Base-by-base conservation (phyloP, 2,888 invertebrate species). In the Cephus pulcher region DNA sequence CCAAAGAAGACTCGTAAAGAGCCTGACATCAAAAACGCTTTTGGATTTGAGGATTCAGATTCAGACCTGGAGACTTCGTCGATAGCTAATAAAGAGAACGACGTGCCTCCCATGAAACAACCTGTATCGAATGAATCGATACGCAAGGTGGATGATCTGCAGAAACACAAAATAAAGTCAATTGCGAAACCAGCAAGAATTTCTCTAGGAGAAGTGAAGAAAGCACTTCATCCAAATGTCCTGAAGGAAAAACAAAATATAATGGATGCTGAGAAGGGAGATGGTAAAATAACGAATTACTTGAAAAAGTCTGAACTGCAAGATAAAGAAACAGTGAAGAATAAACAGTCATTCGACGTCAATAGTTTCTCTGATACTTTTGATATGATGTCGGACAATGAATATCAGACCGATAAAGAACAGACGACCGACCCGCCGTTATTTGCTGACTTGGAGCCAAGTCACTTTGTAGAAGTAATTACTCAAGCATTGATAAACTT, bases 371-470 rank as follows among this genome's bases (percentile, higher is more conserved):
- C 74, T 6, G 37, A 74, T 23, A 74, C 74, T 37, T 74, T 74
- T 35, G 74, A 74, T 11, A 35, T 74, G 6, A 35, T 74, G 37
- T 74, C 74, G 12, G 37, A 74, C 0, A 30, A 15, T n/a, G 34
- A 74, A n/a, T 30, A 35, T 6, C 30, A 34, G 37, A 11, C 74
- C 1, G 74, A 74, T 1, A 37, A 74, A 15, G 37, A 74, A 30
- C 12, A 2, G 12, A 32, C 9, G 30, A 9, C 30, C 30, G 74
- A 74, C 2, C n/a, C 35, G 1, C 34, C 34, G 1, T 35, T 74
- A 23, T 74, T 74, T 35, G 34, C 74, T 34, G 74, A 74, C 23
- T 34, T 74, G 74, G 74, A 74, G 23, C 74, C 74, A 30, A 35
- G n/a, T 30, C 74, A 74, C 74, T 74, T 74, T 35, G 30, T 35